Evolutionary conservation across 1,140 invertebrate species (phyloP).

Genomic region (Carcinoscorpius rotundicauda): DNA sequence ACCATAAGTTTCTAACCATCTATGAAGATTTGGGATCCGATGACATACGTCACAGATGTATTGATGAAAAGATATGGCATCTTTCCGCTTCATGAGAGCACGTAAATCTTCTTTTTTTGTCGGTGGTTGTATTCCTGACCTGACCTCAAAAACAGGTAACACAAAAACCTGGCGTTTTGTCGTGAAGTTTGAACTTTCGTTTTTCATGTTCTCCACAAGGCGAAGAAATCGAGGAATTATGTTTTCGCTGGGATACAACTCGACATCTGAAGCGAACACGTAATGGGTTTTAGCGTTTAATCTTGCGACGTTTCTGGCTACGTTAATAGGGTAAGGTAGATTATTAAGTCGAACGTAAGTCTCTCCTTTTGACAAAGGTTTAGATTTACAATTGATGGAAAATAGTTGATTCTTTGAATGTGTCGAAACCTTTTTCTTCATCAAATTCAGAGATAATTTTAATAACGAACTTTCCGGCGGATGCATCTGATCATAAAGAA

Average conservation of each 20-base stretch:
- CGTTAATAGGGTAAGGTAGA: slow-evolving; percentile 28
- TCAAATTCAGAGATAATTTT: too few species aligned
- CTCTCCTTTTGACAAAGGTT: not conserved
- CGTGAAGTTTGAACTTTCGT: not conserved
- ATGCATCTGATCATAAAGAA: slow-evolving; percentile 19
- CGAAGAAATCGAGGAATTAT: slow-evolving; percentile 20
- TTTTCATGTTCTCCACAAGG: not conserved
- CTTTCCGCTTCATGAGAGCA: slow-evolving; percentile 31
- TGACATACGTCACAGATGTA: slow-evolving; percentile 77
- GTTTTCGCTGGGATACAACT: slow-evolving; percentile 26
- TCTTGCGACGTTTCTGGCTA: slow-evolving; percentile 27
- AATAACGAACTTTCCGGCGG: not conserved
- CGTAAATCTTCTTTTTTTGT: slow-evolving; percentile 53
- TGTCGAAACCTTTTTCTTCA: too few species aligned
- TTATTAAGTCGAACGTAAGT: not conserved
- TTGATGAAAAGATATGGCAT: slow-evolving; percentile 81
- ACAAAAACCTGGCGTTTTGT: slow-evolving; percentile 46
- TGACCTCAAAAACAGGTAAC: slow-evolving; percentile 65
- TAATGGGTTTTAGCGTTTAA: slow-evolving; percentile 23
- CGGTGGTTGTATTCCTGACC: slow-evolving; percentile 50
- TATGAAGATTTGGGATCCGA: slow-evolving; percentile 54
- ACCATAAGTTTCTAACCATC: slow-evolving; percentile 31
- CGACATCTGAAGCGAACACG: slow-evolving; percentile 28
- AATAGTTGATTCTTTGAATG: too few species aligned
- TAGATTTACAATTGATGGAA: too few species aligned